phyloP scores from a whole-genome alignment of 2,113 vertebrate genomes.

The Cyanoderma ruficeps region DNA sequence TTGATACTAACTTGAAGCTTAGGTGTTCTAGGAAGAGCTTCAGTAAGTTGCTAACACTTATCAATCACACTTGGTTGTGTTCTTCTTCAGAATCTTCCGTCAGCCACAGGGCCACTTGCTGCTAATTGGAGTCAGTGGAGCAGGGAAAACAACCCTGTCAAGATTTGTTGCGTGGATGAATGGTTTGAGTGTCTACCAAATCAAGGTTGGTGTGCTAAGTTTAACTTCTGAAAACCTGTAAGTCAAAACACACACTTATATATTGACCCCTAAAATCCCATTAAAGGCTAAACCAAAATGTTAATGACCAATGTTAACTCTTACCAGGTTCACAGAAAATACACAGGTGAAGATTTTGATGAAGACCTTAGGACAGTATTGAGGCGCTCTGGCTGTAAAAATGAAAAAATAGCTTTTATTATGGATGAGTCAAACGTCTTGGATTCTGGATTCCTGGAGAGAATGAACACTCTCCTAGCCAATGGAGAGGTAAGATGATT shows the following conservation, averaged over 20 bases:
- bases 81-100: constrained; percentile 88
- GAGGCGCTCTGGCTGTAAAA: constrained; percentile 96
- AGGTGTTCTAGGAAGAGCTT: background rate
- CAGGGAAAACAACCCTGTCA: constrained; percentile 95
- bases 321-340: constrained; percentile 93
- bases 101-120: constrained; percentile 97
- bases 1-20: background rate
- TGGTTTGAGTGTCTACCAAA: constrained; percentile 96
- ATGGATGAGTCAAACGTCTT: constrained; percentile 99
- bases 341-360: constrained; percentile 98
- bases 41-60: background rate
- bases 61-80: background rate
- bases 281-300: background rate
- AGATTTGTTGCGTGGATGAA: constrained; percentile 99
- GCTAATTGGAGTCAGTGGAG: constrained; percentile 96
- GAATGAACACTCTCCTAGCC: constrained; percentile 97
- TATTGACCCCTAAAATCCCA: background rate
- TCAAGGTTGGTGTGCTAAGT: constrained; percentile 83
- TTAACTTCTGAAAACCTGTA: background rate
- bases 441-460: constrained; percentile 96
- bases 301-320: background rate
- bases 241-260: background rate
- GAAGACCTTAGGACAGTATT: constrained; percentile 96
- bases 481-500: constrained; percentile 88
- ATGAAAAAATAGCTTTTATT: constrained; percentile 98